Conservation (phyloP, 2,888 invertebrate genomes). For the Nycteola revayana region DNA sequence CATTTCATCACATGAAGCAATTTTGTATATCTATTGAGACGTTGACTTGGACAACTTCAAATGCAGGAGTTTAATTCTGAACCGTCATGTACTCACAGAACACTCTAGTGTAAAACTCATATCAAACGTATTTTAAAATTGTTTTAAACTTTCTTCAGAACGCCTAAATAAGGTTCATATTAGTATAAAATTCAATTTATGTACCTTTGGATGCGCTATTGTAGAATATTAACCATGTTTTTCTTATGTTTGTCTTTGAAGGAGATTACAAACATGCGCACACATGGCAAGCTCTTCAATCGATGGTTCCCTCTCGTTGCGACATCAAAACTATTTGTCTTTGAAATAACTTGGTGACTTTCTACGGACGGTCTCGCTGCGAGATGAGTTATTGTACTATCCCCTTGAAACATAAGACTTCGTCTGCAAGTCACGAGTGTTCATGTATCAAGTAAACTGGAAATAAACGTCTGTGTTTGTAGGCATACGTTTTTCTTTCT, state of each 20-base stretch:
- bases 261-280: constrained; percentile 70
- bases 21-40: constrained; percentile 28
- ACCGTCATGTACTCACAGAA: constrained; percentile 45
- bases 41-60: constrained; percentile 36
- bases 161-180: constrained; percentile 26
- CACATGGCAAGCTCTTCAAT: constrained; percentile 62
- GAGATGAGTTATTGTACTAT: constrained; percentile 61
- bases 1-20: constrained; percentile 16
- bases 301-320: constrained; percentile 55
- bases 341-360: constrained; percentile 69
- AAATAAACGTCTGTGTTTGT: constrained; percentile 18
- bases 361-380: constrained; percentile 44
- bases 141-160: neutral
- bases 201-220: constrained; percentile 19
- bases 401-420: constrained; percentile 49
- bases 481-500: constrained; percentile 6
- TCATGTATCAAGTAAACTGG: constrained; percentile 41
- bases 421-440: constrained; percentile 45
- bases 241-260: constrained; percentile 75
- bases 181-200: constrained; percentile 16
- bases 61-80: constrained; percentile 44
- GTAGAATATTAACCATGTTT: constrained; percentile 65
- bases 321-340: constrained; percentile 75
- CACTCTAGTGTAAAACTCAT: constrained; percentile 25
- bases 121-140: constrained; percentile 7